These are phyloP conservation scores for Leucania comma DNA, from an alignment of 2,888 invertebrate species.

Conservation along the genomic window DNA sequence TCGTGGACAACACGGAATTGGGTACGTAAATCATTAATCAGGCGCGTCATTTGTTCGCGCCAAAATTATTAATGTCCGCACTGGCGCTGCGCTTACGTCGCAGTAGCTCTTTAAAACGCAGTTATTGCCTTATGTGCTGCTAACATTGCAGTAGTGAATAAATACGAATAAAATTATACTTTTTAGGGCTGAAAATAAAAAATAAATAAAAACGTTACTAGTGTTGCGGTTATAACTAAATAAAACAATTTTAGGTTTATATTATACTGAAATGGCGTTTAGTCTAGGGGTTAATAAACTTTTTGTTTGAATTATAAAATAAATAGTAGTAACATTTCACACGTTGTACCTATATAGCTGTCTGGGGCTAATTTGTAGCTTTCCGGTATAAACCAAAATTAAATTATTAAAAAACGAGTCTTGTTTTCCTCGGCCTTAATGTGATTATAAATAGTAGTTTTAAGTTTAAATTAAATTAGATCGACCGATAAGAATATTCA, in stretches of 20 bases:
- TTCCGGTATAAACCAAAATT: not conserved
- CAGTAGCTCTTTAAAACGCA: conserved; percentile 83
- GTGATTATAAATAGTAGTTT: not conserved
- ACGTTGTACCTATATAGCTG: too few species aligned
- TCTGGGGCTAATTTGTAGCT: too few species aligned
- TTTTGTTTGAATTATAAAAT: not conserved
- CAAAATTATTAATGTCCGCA: conserved; percentile 87
- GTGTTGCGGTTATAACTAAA: not conserved
- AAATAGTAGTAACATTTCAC: too few species aligned
- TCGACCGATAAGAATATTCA: conserved; percentile 43
- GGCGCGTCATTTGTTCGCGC: conserved; percentile 88
- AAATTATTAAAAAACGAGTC: not conserved
- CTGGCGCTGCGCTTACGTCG: conserved; percentile 76
- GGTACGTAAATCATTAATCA: conserved; percentile 89
- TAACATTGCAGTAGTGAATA: conserved; percentile 56
- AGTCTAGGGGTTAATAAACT: conserved; percentile 12
- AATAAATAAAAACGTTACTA: not conserved
- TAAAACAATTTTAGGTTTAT: too few species aligned
- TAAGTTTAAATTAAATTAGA: conserved; percentile 35
- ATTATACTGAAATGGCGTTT: too few species aligned
- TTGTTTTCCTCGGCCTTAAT: not conserved
- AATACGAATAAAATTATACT: conserved; percentile 51
- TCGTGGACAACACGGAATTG: conserved; percentile 83
- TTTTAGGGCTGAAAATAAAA: conserved; percentile 22
- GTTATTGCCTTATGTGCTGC: conserved; percentile 73